Base-by-base conservation (phyloP, 2,113 vertebrate species). In the Psilopsiagon aurifrons region DNA sequence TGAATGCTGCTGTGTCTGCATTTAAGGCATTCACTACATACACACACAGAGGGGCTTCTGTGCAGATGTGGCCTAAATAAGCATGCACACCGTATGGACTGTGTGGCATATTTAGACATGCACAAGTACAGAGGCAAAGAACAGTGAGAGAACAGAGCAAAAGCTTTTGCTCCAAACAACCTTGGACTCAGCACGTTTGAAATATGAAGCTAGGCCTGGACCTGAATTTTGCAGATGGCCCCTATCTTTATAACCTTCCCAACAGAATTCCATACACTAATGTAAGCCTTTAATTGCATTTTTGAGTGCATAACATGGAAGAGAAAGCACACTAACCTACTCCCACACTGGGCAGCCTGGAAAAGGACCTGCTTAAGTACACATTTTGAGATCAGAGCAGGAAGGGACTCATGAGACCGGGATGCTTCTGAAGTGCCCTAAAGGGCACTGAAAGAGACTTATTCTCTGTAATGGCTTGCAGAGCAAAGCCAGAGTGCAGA, bases 161-260 rank as follows among this genome's bases (percentile, higher is more conserved):
- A 84, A 37, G 18, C 4, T 52, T 76, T 69, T 88, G 19, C 41
- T 66, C 25, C 29, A 17, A 82, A 69, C 41, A 87, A 29, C 31
- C 23, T 82, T 79, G 66, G 74, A 43, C 19, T 67, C 54, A 51
- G 35, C 46, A 79, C 20, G 41, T 79, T 79, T 92, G 73, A 94
- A 95, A 92, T 54, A 66, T 3, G 49, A 94, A 94, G 37, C 71
- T 64, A 60, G 51, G 35, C 46, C 70, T 80, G 41, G 62, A 52
- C 70, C 54, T 51, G 57, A 60, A 28, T 84, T 93, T 88, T 91
- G 84, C 86, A 92, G 88, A 73, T 79, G 83, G 70, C 13, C 28
- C 69, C 74, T 89, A 52, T 90, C 76, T 92, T 90, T 88, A 86
- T 37, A 89, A 92, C 24, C 67, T 91, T 92, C 83, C 41, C 74